phyloP scores from a whole-genome alignment of 1,140 invertebrate genomes.

The Hycleus cichorii region DNA sequence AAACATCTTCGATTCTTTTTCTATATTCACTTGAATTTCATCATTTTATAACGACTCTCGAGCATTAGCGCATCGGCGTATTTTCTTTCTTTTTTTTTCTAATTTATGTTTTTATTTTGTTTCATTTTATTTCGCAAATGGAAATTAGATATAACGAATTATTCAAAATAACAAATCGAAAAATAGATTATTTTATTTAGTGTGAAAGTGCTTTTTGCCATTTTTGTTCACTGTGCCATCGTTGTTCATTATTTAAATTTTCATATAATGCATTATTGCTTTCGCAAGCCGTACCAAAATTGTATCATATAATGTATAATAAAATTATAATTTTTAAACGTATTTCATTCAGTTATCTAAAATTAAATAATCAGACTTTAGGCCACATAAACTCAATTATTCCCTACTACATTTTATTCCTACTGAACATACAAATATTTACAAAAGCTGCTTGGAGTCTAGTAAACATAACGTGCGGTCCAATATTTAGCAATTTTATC shows the following conservation, averaged over 20 bases:
- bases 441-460: too few relatives aligned
- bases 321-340: constrained; percentile 28
- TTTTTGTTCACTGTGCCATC: constrained; percentile 27
- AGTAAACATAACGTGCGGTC: too few relatives aligned
- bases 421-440: too few relatives aligned
- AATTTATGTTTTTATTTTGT: background rate
- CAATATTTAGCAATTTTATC: too few relatives aligned
- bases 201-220: constrained; percentile 36
- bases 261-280: constrained; percentile 36
- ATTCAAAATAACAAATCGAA: constrained; percentile 30
- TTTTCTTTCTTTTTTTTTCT: background rate
- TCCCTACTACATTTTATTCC: too few relatives aligned
- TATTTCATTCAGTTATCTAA: constrained; percentile 1
- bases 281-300: constrained; percentile 35
- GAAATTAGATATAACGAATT: constrained; percentile 26
- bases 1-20: background rate
- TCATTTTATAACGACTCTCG: background rate
- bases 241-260: constrained; percentile 35
- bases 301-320: constrained; percentile 39
- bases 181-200: constrained; percentile 33
- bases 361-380: background rate
- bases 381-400: background rate
- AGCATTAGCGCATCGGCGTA: background rate
- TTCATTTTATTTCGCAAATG: constrained; percentile 18
- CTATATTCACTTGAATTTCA: background rate